Percentiles rank a stretch among this genome's conserved stretches.
Evolutionary conservation across 2,888 invertebrate genomes (phyloP).

Genomic region (Caenorhabditis sinica): DNA sequence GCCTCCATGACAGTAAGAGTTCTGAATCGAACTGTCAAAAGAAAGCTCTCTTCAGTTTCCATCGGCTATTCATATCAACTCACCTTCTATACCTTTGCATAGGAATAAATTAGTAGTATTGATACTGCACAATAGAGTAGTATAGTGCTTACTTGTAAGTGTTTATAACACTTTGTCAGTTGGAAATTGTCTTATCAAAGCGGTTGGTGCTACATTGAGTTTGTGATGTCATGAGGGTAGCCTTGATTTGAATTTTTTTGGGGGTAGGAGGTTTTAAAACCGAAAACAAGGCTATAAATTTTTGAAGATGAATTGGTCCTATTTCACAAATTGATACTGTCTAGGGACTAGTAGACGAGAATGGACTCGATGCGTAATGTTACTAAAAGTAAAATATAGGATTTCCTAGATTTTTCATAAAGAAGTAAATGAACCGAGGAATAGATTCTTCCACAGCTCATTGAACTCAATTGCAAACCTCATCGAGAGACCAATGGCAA

Average conservation of each 20-base stretch:
- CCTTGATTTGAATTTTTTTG: too few species aligned
- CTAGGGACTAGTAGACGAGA: too few species aligned
- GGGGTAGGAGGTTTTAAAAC: too few species aligned
- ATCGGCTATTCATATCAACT: constrained; percentile 3
- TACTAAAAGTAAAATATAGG: too few species aligned
- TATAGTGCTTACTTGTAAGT: background rate
- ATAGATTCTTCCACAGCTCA: background rate
- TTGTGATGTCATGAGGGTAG: too few species aligned
- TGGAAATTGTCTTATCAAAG: too few species aligned
- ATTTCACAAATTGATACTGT: too few species aligned
- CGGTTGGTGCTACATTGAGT: too few species aligned
- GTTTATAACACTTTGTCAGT: background rate
- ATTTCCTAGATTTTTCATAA: too few species aligned
- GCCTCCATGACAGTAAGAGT: constrained; percentile 61
- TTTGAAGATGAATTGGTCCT: too few species aligned
- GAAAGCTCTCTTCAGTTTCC: constrained; percentile 58
- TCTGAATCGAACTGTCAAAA: constrained; percentile 45
- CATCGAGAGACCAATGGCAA: constrained; percentile 19
- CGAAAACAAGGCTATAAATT: too few species aligned
- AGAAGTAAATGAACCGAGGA: background rate
- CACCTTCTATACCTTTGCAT: constrained; percentile 18
- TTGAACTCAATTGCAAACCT: constrained; percentile 5
- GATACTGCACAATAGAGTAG: background rate
- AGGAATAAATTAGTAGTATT: background rate
- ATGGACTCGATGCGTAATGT: too few species aligned